Base-by-base conservation (phyloP, 2,888 invertebrate genomes). In the Tineola bisselliella region DNA sequence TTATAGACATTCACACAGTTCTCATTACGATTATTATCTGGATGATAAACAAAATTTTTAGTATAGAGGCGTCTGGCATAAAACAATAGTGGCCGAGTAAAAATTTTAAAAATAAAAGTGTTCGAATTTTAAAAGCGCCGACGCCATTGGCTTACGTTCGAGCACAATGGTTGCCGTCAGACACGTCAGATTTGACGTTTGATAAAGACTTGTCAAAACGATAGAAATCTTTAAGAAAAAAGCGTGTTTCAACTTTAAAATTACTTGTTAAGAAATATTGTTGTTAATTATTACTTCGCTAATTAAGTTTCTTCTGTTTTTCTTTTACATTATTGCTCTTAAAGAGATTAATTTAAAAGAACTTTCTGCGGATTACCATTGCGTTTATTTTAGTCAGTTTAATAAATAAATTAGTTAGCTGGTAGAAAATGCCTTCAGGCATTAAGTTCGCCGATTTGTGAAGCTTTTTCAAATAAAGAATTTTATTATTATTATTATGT, bases 121-220 rank as follows among this genome's bases (percentile, higher is more conserved):
- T 54, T 54, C 54, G 54, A 54, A 73, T 71, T 76, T 77, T 75
- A 77, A 81, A 81, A 73, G 67, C 63, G 66, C 67, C 65, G 70
- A 76, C 75, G 75, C 72, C 65, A 81, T 81, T 81, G 81, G 80
- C 67, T 68, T 66, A 65, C 67, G 64, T 65, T 65, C 66, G 65
- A 67, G 63, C 69, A 79, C 79, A 81, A 81, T 81, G 76, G 81
- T 74, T 69, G 73, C 70, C 69, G 66, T 65, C 62, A 54, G 64
- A 76, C 77, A 74, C 70, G 81, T 81, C 80, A 80, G 83, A 83
- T 82, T 73, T 81, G 79, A 81, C 75, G n/a, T 54, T 54, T 54
- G 54, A 54, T 54, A 54, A 25, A 17, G 3, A n/a, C 54, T 13
- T 10, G 12, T 54, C 17, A 12, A 12, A 54, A 25, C 10, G 25